These are phyloP conservation scores for Dryobates pubescens DNA, from an alignment of 2,797 vertebrate species.

Conservation along the genomic window DNA sequence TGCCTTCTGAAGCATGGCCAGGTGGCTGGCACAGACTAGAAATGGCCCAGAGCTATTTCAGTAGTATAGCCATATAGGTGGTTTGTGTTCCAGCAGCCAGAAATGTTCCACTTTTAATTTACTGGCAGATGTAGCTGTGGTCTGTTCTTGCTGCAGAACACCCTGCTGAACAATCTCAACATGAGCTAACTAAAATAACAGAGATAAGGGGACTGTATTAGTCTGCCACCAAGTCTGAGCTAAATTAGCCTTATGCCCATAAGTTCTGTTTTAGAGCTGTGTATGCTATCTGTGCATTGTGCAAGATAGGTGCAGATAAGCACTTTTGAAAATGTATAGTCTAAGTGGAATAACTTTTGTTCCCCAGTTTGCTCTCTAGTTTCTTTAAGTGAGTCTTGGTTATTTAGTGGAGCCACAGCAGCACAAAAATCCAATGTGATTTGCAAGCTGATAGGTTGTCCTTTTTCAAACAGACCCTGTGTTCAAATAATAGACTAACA, in stretches of 20 bases:
- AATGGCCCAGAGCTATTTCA: neutral
- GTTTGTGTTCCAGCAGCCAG: neutral
- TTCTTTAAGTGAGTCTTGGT: neutral
- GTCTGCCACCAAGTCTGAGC: conserved; percentile 29
- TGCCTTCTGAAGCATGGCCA: neutral
- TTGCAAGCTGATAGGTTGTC: neutral
- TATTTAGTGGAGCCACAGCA: neutral
- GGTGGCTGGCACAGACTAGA: neutral
- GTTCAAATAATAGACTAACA: neutral
- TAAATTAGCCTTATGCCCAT: conserved; percentile 12
- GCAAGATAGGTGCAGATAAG: conserved; percentile 2
- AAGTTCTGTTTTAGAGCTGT: neutral
- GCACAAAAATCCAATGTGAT: neutral
- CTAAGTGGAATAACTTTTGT: neutral
- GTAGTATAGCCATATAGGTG: neutral
- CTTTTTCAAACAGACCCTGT: neutral
- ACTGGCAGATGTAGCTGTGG: neutral
- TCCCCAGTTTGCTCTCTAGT: neutral
- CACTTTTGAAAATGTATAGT: conserved; percentile 1
- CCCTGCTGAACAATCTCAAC: conserved; percentile 20
- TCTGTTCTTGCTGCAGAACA: neutral
- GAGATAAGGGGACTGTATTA: conserved; percentile 21
- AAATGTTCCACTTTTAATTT: neutral
- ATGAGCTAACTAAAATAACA: conserved; percentile 46
- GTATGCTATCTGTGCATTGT: neutral